Evolutionary conservation across 2,113 vertebrate species (phyloP).

Genomic region (Macrotus californicus): DNA sequence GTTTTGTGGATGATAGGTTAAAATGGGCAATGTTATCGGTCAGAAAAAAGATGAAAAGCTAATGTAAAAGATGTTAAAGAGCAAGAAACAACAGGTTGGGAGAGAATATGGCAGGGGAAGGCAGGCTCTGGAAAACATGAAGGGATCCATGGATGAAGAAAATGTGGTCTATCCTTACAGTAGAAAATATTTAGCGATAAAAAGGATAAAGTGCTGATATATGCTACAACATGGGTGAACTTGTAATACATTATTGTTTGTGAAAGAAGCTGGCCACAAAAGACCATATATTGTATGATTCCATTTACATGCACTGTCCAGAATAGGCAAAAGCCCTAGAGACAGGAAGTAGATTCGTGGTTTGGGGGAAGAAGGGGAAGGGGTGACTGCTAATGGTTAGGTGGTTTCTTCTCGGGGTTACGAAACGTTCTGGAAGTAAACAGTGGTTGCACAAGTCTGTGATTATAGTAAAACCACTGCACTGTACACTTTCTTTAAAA

Average conservation of each 20-base stretch:
- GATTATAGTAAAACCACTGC: not conserved
- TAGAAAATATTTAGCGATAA: not conserved
- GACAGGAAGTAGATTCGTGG: not conserved
- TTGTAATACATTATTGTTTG: not conserved
- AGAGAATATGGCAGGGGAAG: not conserved
- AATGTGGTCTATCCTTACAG: not conserved
- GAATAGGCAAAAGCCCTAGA: not conserved
- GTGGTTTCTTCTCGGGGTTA: not conserved
- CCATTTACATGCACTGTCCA: not conserved
- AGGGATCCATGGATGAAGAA: not conserved
- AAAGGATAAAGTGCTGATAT: not conserved
- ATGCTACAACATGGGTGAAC: not conserved
- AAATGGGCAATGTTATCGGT: not conserved
- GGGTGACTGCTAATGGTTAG: not conserved
- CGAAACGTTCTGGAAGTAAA: not conserved
- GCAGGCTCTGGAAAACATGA: not conserved
- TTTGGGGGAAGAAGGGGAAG: fast-evolving
- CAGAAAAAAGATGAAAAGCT: not conserved
- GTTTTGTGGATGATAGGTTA: not conserved
- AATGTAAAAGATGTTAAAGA: not conserved
- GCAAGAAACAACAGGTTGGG: not conserved
- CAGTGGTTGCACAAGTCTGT: not conserved
- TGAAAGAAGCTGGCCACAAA: not conserved
- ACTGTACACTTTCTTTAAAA: not conserved
- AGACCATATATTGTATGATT: not conserved